Base-by-base conservation (phyloP, 2,888 invertebrate genomes). In the Apodemia zela region DNA sequence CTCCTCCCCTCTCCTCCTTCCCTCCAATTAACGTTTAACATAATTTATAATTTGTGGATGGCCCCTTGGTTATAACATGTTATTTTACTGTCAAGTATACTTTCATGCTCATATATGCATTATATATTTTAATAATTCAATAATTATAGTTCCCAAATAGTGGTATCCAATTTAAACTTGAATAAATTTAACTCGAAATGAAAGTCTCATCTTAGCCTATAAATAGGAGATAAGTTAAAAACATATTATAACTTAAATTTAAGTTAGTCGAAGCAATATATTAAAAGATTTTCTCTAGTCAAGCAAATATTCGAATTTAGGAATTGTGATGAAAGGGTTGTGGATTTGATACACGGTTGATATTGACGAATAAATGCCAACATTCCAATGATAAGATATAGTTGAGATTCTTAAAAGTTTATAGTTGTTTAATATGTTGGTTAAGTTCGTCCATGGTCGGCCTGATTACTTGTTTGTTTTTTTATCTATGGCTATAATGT, bases 311-410 rank as follows among this genome's bases (percentile, higher is more conserved):
- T 59, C 60, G 60, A 60, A 63, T 65, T 65, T 62, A 65, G 35
- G n/a, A 59, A 61, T 62, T 62, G 61, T 62, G 64, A 62, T 62
- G 35, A 33, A 42, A 60, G 62, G 65, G 65, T 68, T 68, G 65
- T 63, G 59, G 51, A 63, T 63, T 65, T 63, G 59, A 65, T 61
- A 7, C 17, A 21, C 3, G 13, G 58, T 60, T 60, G 62, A 65
- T 61, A 45, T 62, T 54, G 65, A 65, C 60, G 67, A 66, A 67
- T 49, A 38, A 57, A 62, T 54, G 60, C 49, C 42, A 49, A 60
- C 58, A 61, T 57, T 47, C 47, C 62, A 57, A 65, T 64, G 62
- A 67, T 59, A 57, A 57, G 15, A n/a, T 25, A 15, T 57, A 57
- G 29, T 57, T 57, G 29, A 57, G n/a, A 25, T 57, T 51, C 51